These are phyloP conservation scores for Monochamus alternatus DNA, from an alignment of 2,888 invertebrate genomes.

Conservation along the genomic window DNA sequence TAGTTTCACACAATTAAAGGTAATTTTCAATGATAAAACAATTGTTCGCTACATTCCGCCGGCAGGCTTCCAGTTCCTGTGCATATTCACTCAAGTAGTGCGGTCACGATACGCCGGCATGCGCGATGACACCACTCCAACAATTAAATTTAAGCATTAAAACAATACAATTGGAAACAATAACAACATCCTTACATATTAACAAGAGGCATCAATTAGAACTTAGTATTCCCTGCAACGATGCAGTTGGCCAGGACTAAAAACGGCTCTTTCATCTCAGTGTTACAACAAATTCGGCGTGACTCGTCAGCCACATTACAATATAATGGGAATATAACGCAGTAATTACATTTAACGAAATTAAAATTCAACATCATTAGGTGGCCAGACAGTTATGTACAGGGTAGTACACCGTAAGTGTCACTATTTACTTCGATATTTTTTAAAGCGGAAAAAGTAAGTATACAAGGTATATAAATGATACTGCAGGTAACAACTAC, in stretches of 20 bases:
- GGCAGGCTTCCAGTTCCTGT: background rate
- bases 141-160: slow-evolving; percentile 6
- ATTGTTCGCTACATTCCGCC: background rate
- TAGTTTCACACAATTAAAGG: too few relatives aligned
- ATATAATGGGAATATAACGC: slow-evolving; percentile 27
- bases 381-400: slow-evolving; percentile 12
- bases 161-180: slow-evolving; percentile 15
- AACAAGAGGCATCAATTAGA: background rate
- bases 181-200: slow-evolving; percentile 9
- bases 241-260: slow-evolving; percentile 6
- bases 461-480: too few relatives aligned
- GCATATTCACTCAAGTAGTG: slow-evolving; percentile 1
- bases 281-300: slow-evolving; percentile 11
- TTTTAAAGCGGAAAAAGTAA: too few relatives aligned
- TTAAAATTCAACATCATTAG: slow-evolving; percentile 23
- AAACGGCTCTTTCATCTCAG: slow-evolving; percentile 18
- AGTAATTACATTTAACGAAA: slow-evolving; percentile 18
- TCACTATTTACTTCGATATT: too few relatives aligned
- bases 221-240: slow-evolving; percentile 9
- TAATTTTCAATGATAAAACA: too few relatives aligned
- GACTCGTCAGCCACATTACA: slow-evolving; percentile 6
- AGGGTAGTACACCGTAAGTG: background rate
- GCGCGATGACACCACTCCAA: background rate
- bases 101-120: background rate
- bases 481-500: too few relatives aligned